Evolutionary conservation across 2,797 vertebrate genomes (phyloP), one percentile per base, ranked within the genome.

Genomic region (Fundulus diaphanus): DNA sequence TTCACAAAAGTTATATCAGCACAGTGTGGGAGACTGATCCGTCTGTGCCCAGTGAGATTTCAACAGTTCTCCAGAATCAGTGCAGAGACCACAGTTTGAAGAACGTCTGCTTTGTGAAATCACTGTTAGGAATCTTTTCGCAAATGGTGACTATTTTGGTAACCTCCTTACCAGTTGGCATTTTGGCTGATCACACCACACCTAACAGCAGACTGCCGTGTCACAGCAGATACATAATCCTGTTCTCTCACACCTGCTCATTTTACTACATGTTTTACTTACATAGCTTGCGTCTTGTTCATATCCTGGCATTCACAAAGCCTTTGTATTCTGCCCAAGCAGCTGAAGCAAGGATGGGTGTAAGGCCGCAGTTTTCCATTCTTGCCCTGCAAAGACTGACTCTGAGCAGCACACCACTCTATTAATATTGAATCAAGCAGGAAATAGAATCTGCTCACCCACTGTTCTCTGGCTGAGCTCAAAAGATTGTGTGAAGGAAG

Each of bases 361-460:
- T 52, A 33, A 37, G 33, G 20, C 1, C 6, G 29, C 56, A 59
- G 15, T 33, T 33, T 33, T 59, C 56, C 29, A 1, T 63, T 61
- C 37, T 24, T 12, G 15, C 33, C 33, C 59, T 37, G 22, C 35
- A n/a, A 65, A 65, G 22, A 40, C 20, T 13, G 35, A 40, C 61
- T 40, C 81, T 71, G 73, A 71, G 78, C 54, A 85, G 79, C 81
- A 88, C 70, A 77, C 72, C 2, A 24, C 90, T 93, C 89, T 90
- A 93, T 92, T 82, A 83, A 90, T 91, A 93, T 93, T 87, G 81
- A 91, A 94, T 94, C 87, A 92, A 85, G 78, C 71, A 85, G 80
- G 92, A 93, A 94, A 94, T 76, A 83, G 75, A 87, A 92, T 85
- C 85, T 82, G 87, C 84, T 73, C 80, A 52, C 73, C 73, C 82